A percentile compares a stretch with the other conserved stretches of the same genome.
Evolutionary conservation across 1,140 invertebrate genomes (phyloP).

Genomic region (Drosophila cardini): DNA sequence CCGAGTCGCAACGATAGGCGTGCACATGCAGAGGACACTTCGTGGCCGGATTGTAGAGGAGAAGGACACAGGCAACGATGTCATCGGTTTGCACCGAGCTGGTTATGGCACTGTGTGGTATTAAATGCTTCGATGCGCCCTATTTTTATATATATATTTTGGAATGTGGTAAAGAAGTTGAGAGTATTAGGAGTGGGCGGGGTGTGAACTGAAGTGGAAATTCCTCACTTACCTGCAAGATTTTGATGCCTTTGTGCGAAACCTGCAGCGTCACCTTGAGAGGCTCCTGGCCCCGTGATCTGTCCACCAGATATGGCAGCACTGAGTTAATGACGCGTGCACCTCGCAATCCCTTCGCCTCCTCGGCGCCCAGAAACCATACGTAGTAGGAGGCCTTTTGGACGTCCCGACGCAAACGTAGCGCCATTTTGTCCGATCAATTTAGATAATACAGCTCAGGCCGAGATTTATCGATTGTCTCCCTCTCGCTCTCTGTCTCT

Average conservation of each 20-base stretch:
- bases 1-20: constrained; percentile 97
- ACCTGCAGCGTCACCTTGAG: constrained; percentile 96
- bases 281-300: constrained; percentile 94
- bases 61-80: constrained; percentile 94
- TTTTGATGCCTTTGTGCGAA: constrained; percentile 96
- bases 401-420: constrained; percentile 92
- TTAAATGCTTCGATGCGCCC: constrained; percentile 95
- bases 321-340: constrained; percentile 92
- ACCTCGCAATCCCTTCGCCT: constrained; percentile 94
- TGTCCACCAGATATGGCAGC: constrained; percentile 92
- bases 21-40: constrained; percentile 95
- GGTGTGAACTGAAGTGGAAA: background rate
- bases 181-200: background rate
- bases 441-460: constrained; percentile 14
- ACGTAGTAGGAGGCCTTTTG: constrained; percentile 99
- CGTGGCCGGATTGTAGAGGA: constrained; percentile 96
- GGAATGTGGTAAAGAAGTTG: constrained; percentile 8
- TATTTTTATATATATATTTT: constrained; percentile 47
- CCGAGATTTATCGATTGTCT: constrained; percentile 25
- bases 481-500: background rate
- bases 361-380: constrained; percentile 98
- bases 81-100: constrained; percentile 94
- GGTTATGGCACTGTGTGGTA: constrained; percentile 96
- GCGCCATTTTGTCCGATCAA: constrained; percentile 85
- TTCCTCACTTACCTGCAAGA: constrained; percentile 88